These are phyloP conservation scores for Vicugna pacos DNA, from an alignment of 2,113 vertebrate species.

Conservation along the genomic window DNA sequence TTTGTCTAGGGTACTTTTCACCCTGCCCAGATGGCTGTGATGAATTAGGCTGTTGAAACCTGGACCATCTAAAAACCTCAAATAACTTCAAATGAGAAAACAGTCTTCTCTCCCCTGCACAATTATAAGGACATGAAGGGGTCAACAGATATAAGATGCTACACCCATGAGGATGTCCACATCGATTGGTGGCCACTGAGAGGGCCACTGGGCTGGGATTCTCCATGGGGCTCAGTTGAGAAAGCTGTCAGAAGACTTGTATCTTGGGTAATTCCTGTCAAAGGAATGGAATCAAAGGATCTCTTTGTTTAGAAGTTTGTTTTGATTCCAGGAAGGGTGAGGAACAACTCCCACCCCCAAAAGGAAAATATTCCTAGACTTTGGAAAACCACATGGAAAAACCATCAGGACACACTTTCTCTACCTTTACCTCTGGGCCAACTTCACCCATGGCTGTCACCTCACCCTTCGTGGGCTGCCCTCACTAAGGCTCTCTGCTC, in stretches of 20 bases:
- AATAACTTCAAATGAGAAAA: background rate
- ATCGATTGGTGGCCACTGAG: background rate
- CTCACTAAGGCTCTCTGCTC: background rate
- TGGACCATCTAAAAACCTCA: background rate
- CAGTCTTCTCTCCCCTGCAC: background rate
- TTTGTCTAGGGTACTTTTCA: background rate
- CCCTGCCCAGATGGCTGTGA: background rate
- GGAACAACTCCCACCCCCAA: background rate
- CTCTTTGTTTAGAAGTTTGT: slow-evolving; percentile 52
- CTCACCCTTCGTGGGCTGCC: background rate
- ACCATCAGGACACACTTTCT: background rate
- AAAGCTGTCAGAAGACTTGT: background rate
- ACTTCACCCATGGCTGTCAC: background rate
- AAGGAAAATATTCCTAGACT: slow-evolving; percentile 9
- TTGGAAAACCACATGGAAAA: background rate
- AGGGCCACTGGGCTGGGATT: background rate
- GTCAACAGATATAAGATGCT: background rate
- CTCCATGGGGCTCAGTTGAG: background rate
- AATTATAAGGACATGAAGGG: background rate
- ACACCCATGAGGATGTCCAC: background rate
- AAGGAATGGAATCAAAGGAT: background rate
- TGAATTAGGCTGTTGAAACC: background rate
- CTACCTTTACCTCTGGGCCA: background rate
- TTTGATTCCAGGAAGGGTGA: slow-evolving; percentile 61
- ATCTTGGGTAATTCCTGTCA: background rate